Conservation (phyloP, 2,113 vertebrate genomes). For the Xiphophorus hellerii region DNA sequence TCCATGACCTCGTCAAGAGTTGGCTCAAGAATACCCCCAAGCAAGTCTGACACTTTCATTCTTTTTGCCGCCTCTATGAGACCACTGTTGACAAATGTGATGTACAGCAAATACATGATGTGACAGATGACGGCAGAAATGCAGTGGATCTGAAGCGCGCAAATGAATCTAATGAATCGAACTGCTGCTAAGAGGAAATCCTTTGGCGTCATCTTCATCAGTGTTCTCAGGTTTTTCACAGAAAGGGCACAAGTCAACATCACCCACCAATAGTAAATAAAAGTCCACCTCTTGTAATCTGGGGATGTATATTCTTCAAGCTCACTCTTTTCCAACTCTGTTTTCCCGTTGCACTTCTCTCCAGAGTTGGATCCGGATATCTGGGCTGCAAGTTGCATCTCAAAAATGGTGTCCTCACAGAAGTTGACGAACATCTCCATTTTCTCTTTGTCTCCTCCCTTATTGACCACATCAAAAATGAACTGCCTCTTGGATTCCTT, state of each 20-base stretch:
- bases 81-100: conserved; percentile 86
- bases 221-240: conserved; percentile 85
- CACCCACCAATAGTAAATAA: conserved; percentile 76
- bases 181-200: conserved; percentile 80
- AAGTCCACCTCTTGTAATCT: conserved; percentile 78
- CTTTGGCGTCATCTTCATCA: conserved; percentile 88
- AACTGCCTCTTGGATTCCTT: conserved; percentile 97
- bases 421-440: conserved; percentile 98
- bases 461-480: conserved; percentile 95
- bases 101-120: conserved; percentile 83
- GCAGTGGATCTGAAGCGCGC: conserved; percentile 78
- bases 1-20: conserved; percentile 91
- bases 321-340: conserved; percentile 75
- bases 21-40: conserved; percentile 89
- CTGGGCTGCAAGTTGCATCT: conserved; percentile 96
- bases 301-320: conserved; percentile 49
- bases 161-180: conserved; percentile 78
- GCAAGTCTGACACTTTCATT: conserved; percentile 85
- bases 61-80: conserved; percentile 90
- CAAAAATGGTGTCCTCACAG: conserved; percentile 97
- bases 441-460: conserved; percentile 95
- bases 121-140: conserved; percentile 74
- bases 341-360: conserved; percentile 81
- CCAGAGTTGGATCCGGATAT: conserved; percentile 85
- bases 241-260: conserved; percentile 84